Conservation (phyloP, 2,888 invertebrate species). For the Lepeophtheirus nordmannii region DNA sequence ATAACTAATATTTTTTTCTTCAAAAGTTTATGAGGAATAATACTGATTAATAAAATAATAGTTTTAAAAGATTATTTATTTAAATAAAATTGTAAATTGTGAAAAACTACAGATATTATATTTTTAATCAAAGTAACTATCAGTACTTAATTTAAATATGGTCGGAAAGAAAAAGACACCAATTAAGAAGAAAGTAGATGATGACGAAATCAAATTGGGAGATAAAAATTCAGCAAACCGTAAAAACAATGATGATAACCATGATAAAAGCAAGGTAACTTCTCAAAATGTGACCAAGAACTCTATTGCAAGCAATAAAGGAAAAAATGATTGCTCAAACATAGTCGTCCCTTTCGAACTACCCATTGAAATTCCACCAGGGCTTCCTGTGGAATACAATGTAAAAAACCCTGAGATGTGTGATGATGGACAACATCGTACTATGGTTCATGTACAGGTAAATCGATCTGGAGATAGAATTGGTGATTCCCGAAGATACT, state of each 20-base stretch:
- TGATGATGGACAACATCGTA: background rate
- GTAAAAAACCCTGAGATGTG: background rate
- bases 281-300: background rate
- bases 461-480: background rate
- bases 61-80: too few relatives aligned
- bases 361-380: background rate
- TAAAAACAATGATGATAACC: background rate
- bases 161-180: too few relatives aligned
- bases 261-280: background rate
- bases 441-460: conserved; percentile 1
- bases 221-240: background rate
- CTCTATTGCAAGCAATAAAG: background rate
- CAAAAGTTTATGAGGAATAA: too few relatives aligned
- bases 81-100: too few relatives aligned
- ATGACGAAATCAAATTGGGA: too few relatives aligned
- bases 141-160: too few relatives aligned
- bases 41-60: too few relatives aligned
- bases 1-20: too few relatives aligned
- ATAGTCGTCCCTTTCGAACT: background rate
- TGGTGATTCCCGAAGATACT: background rate
- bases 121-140: too few relatives aligned
- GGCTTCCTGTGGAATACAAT: too few relatives aligned
- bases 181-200: too few relatives aligned
- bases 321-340: background rate
- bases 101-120: too few relatives aligned